Conservation (phyloP, 2,113 vertebrate genomes). For the Dipodomys ordii region DNA sequence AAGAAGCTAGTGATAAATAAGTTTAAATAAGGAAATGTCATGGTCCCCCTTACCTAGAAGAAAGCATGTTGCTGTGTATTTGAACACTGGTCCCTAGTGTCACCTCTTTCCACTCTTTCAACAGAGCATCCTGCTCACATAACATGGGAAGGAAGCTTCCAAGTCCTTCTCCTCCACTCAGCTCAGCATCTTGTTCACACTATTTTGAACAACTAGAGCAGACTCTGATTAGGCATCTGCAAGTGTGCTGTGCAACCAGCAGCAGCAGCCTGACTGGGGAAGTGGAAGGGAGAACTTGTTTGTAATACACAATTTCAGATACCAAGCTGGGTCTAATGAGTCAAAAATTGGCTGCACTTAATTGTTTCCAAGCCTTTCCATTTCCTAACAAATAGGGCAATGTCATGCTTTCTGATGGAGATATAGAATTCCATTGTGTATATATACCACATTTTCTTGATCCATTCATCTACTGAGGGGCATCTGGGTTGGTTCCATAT, state of each 20-base stretch:
- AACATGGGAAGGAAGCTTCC: neutral
- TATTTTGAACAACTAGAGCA: neutral
- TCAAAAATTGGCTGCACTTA: neutral
- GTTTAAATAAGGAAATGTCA: neutral
- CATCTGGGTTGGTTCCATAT: no score
- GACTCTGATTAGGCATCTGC: neutral
- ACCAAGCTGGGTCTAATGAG: neutral
- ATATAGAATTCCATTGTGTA: no score
- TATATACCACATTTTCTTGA: no score
- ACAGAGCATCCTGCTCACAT: neutral
- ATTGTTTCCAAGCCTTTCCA: no score
- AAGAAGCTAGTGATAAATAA: neutral
- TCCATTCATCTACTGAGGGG: no score
- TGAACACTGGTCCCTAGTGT: neutral
- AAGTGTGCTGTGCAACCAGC: neutral
- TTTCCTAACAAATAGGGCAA: no score
- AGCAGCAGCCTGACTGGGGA: neutral
- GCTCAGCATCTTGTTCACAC: neutral
- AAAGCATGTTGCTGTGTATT: neutral
- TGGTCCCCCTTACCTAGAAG: neutral
- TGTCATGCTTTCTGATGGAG: no score
- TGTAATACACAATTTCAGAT: neutral
- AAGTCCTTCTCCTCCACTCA: neutral
- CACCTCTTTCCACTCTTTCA: neutral
- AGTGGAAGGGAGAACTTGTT: neutral